Evolutionary conservation across 2,888 invertebrate species (phyloP), one percentile per base, ranked within the genome.

Genomic region (Hemaris fuciformis): DNA sequence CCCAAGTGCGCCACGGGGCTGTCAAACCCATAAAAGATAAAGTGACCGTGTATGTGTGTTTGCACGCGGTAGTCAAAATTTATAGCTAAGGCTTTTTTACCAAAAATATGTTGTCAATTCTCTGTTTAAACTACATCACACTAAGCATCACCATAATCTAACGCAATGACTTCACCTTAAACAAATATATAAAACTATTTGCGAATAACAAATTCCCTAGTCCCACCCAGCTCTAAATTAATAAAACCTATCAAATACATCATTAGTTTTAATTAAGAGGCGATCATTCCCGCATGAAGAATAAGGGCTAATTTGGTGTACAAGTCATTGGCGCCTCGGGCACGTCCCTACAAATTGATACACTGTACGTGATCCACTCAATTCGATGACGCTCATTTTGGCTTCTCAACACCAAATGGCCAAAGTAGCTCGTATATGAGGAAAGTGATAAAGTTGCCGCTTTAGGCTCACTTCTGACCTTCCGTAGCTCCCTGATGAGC

Each of bases 271-370:
- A 81, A 82, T 83, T 79, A 81, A 80, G 73, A 68, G 77, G 70
- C 73, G 71, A 81, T 82, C 79, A 81, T 82, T 78, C 78, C 69
- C 59, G 70, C 66, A 59, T 64, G 72, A 82, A 83, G 81, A 82
- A 83, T 79, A 76, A 71, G 75, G 69, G 67, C 71, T 80, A 79
- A 81, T 81, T 79, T 76, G 72, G 68, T 43, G 57, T 63, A 65
- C 61, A 62, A 66, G 70, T 72, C 76, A 70, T 84, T 79, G 74
- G 77, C 77, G 84, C 74, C 80, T 81, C 73, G 70, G 70, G 81
- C 87, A 86, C 87, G 87, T 84, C 67, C 67, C 70, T 64, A 72
- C 83, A 84, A 87, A 87, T 87, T 87, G 85, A 87, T 87, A 86
- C 82, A 77, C 74, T 62, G 76, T 73, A 85, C 87, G 87, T 87